Evolutionary conservation across 2,113 vertebrate genomes (phyloP).

Genomic region (Podocnemis expansa): DNA sequence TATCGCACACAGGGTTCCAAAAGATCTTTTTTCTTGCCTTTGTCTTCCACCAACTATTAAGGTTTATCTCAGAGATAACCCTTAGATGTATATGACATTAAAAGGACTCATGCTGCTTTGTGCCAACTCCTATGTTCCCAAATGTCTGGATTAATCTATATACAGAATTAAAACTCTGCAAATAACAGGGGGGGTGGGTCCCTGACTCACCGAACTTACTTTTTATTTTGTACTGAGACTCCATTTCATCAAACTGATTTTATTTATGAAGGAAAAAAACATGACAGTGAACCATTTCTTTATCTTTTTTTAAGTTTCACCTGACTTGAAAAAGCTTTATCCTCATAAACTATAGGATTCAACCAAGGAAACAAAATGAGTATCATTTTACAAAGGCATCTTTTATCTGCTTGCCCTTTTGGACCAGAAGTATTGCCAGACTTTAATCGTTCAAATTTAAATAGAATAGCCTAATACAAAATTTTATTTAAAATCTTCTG

Average conservation of each 20-base stretch:
- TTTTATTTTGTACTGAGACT: background rate
- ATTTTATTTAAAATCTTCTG: background rate
- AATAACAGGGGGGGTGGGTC: background rate
- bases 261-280: background rate
- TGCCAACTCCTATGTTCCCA: slow-evolving; percentile 11
- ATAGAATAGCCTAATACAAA: slow-evolving; percentile 18
- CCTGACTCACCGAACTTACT: background rate
- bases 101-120: slow-evolving; percentile 1
- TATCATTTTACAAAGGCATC: background rate
- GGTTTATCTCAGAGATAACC: slow-evolving; percentile 50
- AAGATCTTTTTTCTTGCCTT: slow-evolving; percentile 50
- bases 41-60: slow-evolving; percentile 55
- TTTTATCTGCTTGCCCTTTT: background rate
- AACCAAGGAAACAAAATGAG: background rate
- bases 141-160: background rate
- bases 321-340: background rate
- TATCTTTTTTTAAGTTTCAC: background rate
- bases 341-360: background rate
- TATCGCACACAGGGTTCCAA: slow-evolving; percentile 49
- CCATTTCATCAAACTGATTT: background rate
- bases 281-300: background rate
- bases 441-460: slow-evolving; percentile 5
- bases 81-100: slow-evolving; percentile 23
- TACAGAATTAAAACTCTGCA: background rate
- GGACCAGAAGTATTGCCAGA: background rate